Conservation (phyloP, 2,888 invertebrate genomes). For the Sarcophaga rosellei region DNA sequence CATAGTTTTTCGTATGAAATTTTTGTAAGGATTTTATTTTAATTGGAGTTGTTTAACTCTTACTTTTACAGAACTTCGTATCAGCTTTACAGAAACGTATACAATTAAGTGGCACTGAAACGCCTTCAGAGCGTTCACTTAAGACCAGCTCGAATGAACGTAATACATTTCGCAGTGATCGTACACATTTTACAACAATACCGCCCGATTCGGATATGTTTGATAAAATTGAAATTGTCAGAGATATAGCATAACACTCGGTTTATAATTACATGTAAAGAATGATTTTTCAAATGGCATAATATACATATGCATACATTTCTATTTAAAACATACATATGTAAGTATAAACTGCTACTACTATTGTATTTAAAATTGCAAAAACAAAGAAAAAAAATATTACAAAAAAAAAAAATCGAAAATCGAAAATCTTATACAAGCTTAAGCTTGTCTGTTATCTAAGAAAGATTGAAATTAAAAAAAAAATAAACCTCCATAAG, state of each 20-base stretch:
- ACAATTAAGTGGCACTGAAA: conserved; percentile 83
- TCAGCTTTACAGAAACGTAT: conserved; percentile 90
- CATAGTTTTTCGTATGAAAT: background rate
- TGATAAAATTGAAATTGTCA: conserved; percentile 81
- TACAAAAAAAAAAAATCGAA: background rate
- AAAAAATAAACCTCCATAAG: background rate
- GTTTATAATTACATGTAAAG: conserved; percentile 79
- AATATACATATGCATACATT: background rate
- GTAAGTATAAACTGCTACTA: conserved; percentile 43
- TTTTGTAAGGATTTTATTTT: too few species aligned
- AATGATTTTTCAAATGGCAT: background rate
- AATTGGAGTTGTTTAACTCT: too few species aligned
- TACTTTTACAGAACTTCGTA: conserved; percentile 87
- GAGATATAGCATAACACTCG: conserved; percentile 81
- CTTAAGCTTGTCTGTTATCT: conserved; percentile 49
- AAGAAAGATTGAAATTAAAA: background rate
- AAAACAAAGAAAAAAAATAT: background rate
- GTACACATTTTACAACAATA: conserved; percentile 88
- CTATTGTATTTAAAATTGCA: conserved; percentile 35
- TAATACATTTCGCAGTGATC: conserved; percentile 89
- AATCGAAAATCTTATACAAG: conserved; percentile 13
- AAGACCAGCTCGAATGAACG: conserved; percentile 85
- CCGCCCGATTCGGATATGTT: conserved; percentile 86
- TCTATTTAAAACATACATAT: background rate
- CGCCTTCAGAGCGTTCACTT: conserved; percentile 82